phyloP scores from a whole-genome alignment of 2,113 vertebrate genomes.

The Carassius gibelio region DNA sequence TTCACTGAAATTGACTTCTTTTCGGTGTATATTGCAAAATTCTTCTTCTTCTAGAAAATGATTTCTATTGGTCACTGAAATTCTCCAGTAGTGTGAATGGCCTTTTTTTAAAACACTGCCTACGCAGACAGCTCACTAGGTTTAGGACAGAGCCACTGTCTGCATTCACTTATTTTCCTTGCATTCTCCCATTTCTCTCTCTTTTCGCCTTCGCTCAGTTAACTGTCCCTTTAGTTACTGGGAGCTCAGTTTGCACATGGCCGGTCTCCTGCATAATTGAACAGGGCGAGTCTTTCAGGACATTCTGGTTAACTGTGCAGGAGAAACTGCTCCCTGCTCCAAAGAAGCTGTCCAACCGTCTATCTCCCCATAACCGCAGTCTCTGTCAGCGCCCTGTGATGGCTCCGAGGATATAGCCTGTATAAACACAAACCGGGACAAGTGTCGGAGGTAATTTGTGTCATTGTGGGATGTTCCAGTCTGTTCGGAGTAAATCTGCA shows the following conservation, averaged over 20 bases:
- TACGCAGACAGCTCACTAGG: not conserved
- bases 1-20: not conserved
- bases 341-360: not conserved
- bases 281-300: slow-evolving; percentile 22
- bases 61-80: not conserved
- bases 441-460: slow-evolving; percentile 56
- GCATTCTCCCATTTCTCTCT: not conserved
- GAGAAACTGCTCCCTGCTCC: slow-evolving; percentile 58
- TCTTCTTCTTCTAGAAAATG: no score
- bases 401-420: slow-evolving; percentile 47
- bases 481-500: slow-evolving; percentile 24
- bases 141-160: not conserved
- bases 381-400: slow-evolving; percentile 57
- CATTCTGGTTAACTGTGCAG: slow-evolving; percentile 60
- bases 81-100: not conserved
- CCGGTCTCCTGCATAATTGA: slow-evolving; percentile 42
- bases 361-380: slow-evolving; percentile 60
- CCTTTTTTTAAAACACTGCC: not conserved
- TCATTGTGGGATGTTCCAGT: slow-evolving; percentile 33
- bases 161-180: not conserved
- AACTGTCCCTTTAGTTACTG: slow-evolving; percentile 30
- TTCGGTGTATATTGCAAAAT: no score
- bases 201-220: no score
- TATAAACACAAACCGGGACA: slow-evolving; percentile 54
- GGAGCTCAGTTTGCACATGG: slow-evolving; percentile 39